A percentile compares a stretch with the other conserved stretches of the same genome.
Evolutionary conservation across 1,140 invertebrate species (phyloP).

Genomic region (Andricus grossulariae): DNA sequence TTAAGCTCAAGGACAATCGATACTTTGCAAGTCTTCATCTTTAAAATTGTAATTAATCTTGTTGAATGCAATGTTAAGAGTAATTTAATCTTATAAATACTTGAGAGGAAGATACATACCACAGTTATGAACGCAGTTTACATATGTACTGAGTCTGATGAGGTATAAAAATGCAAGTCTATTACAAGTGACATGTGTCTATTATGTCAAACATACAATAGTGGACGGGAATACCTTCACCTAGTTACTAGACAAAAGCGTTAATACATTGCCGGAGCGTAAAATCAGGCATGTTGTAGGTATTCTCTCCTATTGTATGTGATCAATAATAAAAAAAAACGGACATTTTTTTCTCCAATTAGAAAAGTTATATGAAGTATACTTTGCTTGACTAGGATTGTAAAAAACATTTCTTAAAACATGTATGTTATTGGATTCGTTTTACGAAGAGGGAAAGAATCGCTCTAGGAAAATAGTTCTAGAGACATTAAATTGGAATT

Average conservation of each 20-base stretch:
- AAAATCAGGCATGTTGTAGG: conserved; percentile 10
- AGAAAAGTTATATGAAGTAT: not conserved
- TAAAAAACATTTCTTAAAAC: too few species aligned
- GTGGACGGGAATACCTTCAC: conserved; percentile 8
- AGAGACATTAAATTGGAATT: too few species aligned
- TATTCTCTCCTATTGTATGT: conserved; percentile 4
- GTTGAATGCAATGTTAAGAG: not conserved
- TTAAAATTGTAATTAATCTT: conserved; percentile 3
- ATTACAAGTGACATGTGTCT: conserved; percentile 11
- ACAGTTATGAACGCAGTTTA: conserved; percentile 7
- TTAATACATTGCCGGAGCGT: not conserved
- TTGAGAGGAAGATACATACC: not conserved
- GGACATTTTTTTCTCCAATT: not conserved
- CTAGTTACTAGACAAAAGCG: conserved; percentile 10
- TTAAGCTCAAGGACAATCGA: not conserved
- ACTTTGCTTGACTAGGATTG: too few species aligned
- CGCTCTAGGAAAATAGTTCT: too few species aligned
- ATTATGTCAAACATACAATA: not conserved
- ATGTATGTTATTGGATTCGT: too few species aligned
- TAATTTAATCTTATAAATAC: conserved; percentile 1
- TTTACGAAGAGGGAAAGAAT: too few species aligned
- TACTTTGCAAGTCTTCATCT: not conserved
- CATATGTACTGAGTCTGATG: not conserved
- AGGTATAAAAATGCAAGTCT: not conserved
- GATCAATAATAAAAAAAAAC: not conserved